Evolutionary conservation across 2,797 vertebrate species (phyloP), one percentile per base, ranked within the genome.

Genomic region (Numenius phaeopus): DNA sequence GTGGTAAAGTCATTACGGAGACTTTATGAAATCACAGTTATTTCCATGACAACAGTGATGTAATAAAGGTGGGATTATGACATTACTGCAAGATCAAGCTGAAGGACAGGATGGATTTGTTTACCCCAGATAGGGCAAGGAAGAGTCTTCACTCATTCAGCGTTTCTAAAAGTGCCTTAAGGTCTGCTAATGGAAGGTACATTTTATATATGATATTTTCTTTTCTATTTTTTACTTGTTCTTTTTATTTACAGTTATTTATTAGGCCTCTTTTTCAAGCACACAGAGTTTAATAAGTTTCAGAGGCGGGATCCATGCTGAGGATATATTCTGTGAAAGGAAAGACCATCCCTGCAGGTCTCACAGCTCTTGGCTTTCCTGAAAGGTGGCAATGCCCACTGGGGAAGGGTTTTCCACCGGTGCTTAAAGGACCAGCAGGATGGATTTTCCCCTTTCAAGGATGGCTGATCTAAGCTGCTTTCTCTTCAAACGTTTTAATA

Each of bases 21-120:
- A 86, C 93, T 94, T 97, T 95, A 97, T 97, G 97, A 97, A 97
- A 97, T 96, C 97, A 97, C 93, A 97, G 95, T 96, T 96, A 97
- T 96, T 96, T 97, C 97, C 96, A 96, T 96, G 97, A 97, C 96
- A 97, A 97, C 96, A 91, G 94, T 95, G 95, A 97, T 93, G 94
- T 37, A 96, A 97, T 97, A 95, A 97, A 94, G 95, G 90, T 97
- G 93, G 89, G 94, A 97, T 97, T 97, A 97, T 97, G 95, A 97
- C 90, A 97, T 97, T 97, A 97, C 79, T 85, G 93, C 89, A 95
- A 94, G 97, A 96, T 87, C 46, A 67, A 94, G 75, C 95, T 96
- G 94, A 97, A 94, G 96, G 95, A 97, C 90, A 85, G 92, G 86
- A 96, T 94, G 94, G 95, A 96, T 96, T 97, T 97, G 97, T 97